Percentiles rank a stretch among this genome's conserved stretches.
phyloP scores from a whole-genome alignment of 2,113 vertebrate species.

The Silurus glanis region DNA sequence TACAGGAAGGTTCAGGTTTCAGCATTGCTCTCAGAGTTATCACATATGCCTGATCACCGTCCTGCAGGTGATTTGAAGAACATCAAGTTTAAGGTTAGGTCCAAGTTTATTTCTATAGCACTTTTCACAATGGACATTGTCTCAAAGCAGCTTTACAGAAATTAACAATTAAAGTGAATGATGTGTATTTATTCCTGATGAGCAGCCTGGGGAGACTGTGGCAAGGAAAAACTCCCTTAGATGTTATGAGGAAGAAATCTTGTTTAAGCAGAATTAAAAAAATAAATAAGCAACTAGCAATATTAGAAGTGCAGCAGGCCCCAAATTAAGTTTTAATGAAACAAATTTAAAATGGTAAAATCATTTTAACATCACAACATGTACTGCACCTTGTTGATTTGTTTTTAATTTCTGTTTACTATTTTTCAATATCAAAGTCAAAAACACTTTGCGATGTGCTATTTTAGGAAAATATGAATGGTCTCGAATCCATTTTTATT shows the following conservation, averaged over 20 bases:
- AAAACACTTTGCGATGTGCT: not conserved
- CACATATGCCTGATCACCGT: slow-evolving; percentile 69
- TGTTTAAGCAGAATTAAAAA: not conserved
- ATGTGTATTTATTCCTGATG: no score
- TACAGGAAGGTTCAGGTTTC: slow-evolving; percentile 61
- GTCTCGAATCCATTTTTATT: not conserved
- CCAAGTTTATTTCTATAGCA: no score
- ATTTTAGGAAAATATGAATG: not conserved
- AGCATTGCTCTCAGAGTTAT: slow-evolving; percentile 64
- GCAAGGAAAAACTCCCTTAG: no score
- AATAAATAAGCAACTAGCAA: slow-evolving; percentile 4
- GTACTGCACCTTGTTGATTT: not conserved
- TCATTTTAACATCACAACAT: not conserved
- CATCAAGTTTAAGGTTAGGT: not conserved
- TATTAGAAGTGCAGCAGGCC: not conserved
- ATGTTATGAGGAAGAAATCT: no score
- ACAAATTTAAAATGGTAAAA: not conserved
- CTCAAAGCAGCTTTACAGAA: no score
- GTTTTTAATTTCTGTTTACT: not conserved
- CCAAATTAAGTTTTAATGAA: not conserved
- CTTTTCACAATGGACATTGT: no score
- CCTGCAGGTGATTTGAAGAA: slow-evolving; percentile 67
- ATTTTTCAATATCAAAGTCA: not conserved
- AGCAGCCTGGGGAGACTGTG: no score
- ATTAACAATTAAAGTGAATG: no score